Evolutionary conservation across 2,113 vertebrate genomes (phyloP), one percentile per base, ranked within the genome.

Genomic region (Orientallactaga bullata): DNA sequence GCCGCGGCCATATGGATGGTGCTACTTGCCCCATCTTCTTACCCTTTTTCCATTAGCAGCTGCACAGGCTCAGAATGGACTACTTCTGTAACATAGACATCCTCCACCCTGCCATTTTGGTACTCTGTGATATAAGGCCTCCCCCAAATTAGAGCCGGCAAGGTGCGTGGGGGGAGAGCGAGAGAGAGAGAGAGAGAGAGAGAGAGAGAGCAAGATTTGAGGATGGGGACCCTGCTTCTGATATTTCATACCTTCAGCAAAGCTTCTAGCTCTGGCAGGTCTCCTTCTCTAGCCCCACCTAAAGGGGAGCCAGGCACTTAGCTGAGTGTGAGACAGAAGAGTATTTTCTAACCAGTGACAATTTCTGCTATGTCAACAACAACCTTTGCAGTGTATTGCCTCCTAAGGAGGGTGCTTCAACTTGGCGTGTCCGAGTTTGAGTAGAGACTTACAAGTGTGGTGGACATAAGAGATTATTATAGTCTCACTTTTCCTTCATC

Each of bases 281-380:
- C 85, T 85, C 61, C 61, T 79, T 28, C 69, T 72, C 55, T 85
- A 82, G 60, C 17, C 55, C 61, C 61, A 60, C 78, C 55, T 35
- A 18, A 4, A 73, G 71, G 37, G 81, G 42, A 93, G 91, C 85
- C 91, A 74, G 91, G 80, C 60, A 76, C 32, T 66, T 79, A 61
- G 85, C 65, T 92, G 28, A 82, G 79, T 88, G 74, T 61, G 63
- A 91, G 89, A 51, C 39, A 58, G 35, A 80, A 8, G 65, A 89
- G 21, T 77, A 39, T 90, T 94, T 90, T 95, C 77, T 71, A 90
- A 90, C 82, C 71, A 72, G 78, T 86, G 77, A 12, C 90, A 88
- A 73, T 32, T 92, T 85, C 63, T 76, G 32, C 55, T 89, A 60
- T 93, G 88, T 95, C 81, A 85, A 72, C 73, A 90, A 78, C 55